Percentiles rank a stretch among this genome's conserved stretches.
Evolutionary conservation across 2,797 vertebrate genomes (phyloP).

Genomic region (Sebastes itinus): DNA sequence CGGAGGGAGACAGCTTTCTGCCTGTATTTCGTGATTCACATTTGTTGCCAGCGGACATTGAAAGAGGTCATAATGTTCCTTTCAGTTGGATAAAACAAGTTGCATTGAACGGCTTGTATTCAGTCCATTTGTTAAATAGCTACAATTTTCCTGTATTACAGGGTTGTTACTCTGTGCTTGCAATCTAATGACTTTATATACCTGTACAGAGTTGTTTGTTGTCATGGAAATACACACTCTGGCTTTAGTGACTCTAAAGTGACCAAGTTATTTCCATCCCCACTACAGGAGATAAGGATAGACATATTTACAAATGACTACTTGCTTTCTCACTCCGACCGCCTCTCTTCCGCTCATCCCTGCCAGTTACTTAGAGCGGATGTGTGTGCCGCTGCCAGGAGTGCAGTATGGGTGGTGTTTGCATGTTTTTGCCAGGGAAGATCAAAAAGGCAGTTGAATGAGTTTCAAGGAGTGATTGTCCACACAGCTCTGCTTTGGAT

Average conservation of each 20-base stretch:
- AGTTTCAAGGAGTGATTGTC: constrained; percentile 68
- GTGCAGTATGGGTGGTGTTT: constrained; percentile 50
- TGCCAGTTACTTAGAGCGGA: constrained; percentile 49
- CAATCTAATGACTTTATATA: constrained; percentile 8
- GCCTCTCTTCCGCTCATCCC: constrained; percentile 4
- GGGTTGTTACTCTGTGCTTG: background rate
- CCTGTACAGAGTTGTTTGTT: constrained; percentile 8
- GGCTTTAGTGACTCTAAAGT: constrained; percentile 4
- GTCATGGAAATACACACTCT: constrained; percentile 16
- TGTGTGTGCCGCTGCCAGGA: constrained; percentile 58
- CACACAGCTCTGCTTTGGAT: constrained; percentile 66
- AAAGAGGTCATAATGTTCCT: constrained; percentile 22
- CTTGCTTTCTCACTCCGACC: background rate
- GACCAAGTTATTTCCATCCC: background rate
- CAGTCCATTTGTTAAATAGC: background rate
- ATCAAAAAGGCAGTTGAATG: constrained; percentile 70
- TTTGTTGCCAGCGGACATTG: constrained; percentile 12
- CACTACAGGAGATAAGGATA: background rate
- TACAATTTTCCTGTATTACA: constrained; percentile 10
- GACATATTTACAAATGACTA: constrained; percentile 27
- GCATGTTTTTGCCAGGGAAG: constrained; percentile 61
- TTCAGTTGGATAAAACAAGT: constrained; percentile 10
- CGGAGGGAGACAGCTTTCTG: background rate
- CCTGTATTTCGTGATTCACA: constrained; percentile 22
- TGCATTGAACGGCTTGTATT: constrained; percentile 13